phyloP scores from a whole-genome alignment of 1,140 invertebrate species.

The Zaprionus ghesquierei region DNA sequence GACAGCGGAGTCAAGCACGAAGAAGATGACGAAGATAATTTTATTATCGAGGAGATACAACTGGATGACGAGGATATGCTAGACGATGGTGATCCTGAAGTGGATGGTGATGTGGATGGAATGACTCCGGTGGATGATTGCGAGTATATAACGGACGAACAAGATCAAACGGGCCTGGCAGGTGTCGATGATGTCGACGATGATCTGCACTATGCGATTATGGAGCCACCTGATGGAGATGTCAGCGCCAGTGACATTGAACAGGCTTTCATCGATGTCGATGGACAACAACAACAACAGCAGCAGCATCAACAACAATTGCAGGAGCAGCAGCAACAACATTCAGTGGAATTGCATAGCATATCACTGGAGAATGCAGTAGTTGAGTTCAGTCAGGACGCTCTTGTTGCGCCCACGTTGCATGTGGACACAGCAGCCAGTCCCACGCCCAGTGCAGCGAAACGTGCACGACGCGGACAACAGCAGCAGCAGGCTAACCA shows the following conservation, averaged over 20 bases:
- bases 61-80: conserved; percentile 76
- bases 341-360: conserved; percentile 46
- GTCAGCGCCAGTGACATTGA: conserved; percentile 62
- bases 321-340: conserved; percentile 40
- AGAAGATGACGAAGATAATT: conserved; percentile 68
- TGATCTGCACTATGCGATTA: conserved; percentile 70
- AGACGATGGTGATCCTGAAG: conserved; percentile 59
- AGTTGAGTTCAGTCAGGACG: conserved; percentile 62
- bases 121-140: conserved; percentile 60
- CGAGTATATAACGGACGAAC: conserved; percentile 66
- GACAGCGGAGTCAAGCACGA: conserved; percentile 50
- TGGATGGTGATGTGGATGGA: conserved; percentile 13
- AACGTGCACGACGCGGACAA: conserved; percentile 39
- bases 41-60: conserved; percentile 79
- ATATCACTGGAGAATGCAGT: conserved; percentile 66
- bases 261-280: conserved; percentile 58
- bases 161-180: conserved; percentile 54
- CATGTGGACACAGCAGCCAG: conserved; percentile 46
- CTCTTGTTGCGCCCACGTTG: conserved; percentile 30
- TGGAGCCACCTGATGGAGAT: conserved; percentile 68
- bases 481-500: conserved; percentile 28
- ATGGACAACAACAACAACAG: conserved; percentile 44
- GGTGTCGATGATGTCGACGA: conserved; percentile 58
- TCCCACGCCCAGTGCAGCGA: conserved; percentile 58
- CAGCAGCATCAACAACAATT: conserved; percentile 31